Percentiles rank a stretch among this genome's conserved stretches.
phyloP scores from a whole-genome alignment of 2,797 vertebrate species.

The Chrysocyon brachyurus region DNA sequence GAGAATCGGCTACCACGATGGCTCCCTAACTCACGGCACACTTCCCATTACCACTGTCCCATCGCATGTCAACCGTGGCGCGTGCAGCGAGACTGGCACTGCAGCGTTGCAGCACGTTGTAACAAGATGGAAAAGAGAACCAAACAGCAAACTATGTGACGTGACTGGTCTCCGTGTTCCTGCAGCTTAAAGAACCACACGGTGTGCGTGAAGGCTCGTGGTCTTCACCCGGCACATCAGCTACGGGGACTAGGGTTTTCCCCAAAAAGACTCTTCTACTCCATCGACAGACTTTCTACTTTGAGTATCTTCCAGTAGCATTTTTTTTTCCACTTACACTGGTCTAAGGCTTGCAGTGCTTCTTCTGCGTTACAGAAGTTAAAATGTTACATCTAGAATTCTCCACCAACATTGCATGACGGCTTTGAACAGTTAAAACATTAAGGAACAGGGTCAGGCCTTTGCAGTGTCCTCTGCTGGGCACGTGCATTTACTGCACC shows the following conservation, averaged over 20 bases:
- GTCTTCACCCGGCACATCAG: not conserved
- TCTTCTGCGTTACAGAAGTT: slow-evolving; percentile 10
- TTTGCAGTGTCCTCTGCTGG: not conserved
- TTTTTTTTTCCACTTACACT: not conserved
- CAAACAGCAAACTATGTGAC: not conserved
- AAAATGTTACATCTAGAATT: slow-evolving; percentile 9
- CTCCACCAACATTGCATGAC: not conserved
- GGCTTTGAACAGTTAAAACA: slow-evolving; percentile 53
- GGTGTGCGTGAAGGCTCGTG: not conserved
- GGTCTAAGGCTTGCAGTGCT: slow-evolving; percentile 38
- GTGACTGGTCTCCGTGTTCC: not conserved
- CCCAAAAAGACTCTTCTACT: not conserved
- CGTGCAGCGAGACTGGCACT: not conserved
- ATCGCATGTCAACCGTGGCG: not conserved
- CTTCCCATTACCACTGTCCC: not conserved
- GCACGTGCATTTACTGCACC: not conserved
- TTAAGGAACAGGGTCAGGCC: not conserved
- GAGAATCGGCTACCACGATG: not conserved
- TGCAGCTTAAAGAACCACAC: not conserved
- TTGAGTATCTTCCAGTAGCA: not conserved
- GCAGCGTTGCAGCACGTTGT: not conserved
- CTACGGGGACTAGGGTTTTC: not conserved
- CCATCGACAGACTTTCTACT: not conserved
- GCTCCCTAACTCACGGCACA: not conserved
- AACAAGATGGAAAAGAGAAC: slow-evolving; percentile 22